phyloP scores from a whole-genome alignment of 2,888 invertebrate species.

The Mythimna ferrago region DNA sequence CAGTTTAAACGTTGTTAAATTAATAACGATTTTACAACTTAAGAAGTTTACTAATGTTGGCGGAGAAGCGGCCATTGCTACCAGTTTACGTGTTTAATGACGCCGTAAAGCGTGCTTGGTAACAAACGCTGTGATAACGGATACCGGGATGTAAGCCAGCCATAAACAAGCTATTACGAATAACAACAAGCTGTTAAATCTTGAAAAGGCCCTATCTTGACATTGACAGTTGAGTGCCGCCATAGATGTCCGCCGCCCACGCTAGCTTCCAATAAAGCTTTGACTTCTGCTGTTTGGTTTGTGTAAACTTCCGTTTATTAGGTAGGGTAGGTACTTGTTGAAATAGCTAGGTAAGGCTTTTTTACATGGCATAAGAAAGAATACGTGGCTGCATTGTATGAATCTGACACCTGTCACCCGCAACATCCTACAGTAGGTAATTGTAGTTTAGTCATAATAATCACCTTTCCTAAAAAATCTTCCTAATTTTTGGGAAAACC shows the following conservation, averaged over 20 bases:
- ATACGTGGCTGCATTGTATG: too few relatives aligned
- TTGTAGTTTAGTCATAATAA: too few relatives aligned
- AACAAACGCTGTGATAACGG: slow-evolving; percentile 40
- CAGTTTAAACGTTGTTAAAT: slow-evolving; percentile 38
- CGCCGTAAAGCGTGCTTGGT: slow-evolving; percentile 28
- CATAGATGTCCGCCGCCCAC: slow-evolving; percentile 21
- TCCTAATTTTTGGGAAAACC: too few relatives aligned
- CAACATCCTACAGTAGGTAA: too few relatives aligned
- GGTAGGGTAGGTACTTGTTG: too few relatives aligned
- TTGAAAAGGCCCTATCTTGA: slow-evolving; percentile 4
- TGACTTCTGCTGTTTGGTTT: slow-evolving; percentile 12
- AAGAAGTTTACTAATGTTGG: slow-evolving; percentile 36
- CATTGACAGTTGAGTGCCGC: slow-evolving; percentile 21
- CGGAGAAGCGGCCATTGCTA: slow-evolving; percentile 30
- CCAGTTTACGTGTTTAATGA: slow-evolving; percentile 58
- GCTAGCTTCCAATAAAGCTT: not conserved
- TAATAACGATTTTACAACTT: slow-evolving; percentile 38
- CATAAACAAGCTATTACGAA: slow-evolving; percentile 47
- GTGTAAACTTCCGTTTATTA: too few relatives aligned
- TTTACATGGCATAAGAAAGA: too few relatives aligned
- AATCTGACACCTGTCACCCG: too few relatives aligned
- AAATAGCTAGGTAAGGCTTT: too few relatives aligned
- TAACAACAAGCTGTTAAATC: slow-evolving; percentile 25
- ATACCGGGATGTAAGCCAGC: slow-evolving; percentile 30
- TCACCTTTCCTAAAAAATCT: too few relatives aligned